Conservation (phyloP, 1,140 invertebrate genomes). For the Scylla paramamosain region DNA sequence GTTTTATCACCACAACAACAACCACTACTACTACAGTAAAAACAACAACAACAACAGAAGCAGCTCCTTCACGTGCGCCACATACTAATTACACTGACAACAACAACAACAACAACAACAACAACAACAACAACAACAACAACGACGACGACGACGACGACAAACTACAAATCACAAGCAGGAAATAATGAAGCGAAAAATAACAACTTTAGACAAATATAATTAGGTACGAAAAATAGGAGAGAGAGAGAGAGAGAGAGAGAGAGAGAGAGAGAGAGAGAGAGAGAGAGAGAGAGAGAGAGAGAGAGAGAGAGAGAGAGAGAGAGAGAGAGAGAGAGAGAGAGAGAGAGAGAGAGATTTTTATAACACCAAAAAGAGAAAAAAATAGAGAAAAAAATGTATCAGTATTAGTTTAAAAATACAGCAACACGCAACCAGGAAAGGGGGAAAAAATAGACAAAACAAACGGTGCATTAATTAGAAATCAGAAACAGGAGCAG, state of each 20-base stretch:
- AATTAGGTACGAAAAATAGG: not conserved
- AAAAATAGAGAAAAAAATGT: not conserved
- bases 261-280: too few species aligned
- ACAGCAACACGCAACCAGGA: not conserved
- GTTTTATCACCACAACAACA: too few species aligned
- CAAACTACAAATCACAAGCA: not conserved
- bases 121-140: not conserved
- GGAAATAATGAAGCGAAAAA: not conserved
- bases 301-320: too few species aligned
- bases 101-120: not conserved
- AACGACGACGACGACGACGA: not conserved
- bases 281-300: too few species aligned
- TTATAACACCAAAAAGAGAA: not conserved
- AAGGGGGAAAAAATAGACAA: not conserved
- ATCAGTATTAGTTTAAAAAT: not conserved
- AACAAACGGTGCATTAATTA: not conserved
- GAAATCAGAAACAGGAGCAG: not conserved
- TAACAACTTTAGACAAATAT: not conserved
- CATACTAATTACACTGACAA: too few species aligned
- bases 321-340: not conserved
- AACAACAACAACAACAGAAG: too few species aligned
- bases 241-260: too few species aligned
- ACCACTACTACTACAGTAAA: too few species aligned
- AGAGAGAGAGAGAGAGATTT: not conserved
- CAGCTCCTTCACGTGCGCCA: too few species aligned